Evolutionary conservation across 2,113 vertebrate genomes (phyloP).

Genomic region (Chionis minor): DNA sequence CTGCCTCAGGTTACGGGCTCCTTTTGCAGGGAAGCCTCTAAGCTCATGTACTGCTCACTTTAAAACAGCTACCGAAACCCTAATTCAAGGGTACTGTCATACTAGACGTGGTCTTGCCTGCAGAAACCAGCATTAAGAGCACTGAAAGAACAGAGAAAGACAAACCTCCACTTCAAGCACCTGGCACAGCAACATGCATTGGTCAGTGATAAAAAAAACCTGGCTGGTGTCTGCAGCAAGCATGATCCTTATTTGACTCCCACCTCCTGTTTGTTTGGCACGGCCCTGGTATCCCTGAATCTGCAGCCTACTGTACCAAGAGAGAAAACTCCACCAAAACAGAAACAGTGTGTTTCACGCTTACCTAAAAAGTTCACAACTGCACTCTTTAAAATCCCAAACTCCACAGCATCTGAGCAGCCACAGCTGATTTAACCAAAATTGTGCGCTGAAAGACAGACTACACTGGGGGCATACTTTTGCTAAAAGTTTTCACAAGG

Average conservation of each 20-base stretch:
- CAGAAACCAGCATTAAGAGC: neutral
- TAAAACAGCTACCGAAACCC: neutral
- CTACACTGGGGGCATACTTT: neutral
- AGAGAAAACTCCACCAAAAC: neutral
- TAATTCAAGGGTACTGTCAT: neutral
- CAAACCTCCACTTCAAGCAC: neutral
- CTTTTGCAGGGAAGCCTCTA: neutral
- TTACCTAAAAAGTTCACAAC: neutral
- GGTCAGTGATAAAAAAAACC: neutral
- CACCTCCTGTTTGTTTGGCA: neutral
- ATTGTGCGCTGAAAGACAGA: neutral
- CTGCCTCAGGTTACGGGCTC: neutral
- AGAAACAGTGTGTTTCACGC: neutral
- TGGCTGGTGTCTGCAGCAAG: neutral
- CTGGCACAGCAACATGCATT: neutral
- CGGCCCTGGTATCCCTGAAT: neutral
- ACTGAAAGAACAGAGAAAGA: neutral
- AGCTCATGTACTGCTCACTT: neutral
- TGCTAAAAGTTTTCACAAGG: neutral
- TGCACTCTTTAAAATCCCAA: neutral
- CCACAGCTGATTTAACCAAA: neutral
- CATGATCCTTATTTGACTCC: neutral
- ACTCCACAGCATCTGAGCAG: neutral
- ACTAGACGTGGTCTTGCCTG: neutral
- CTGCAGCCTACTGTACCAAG: neutral